Evolutionary conservation across 2,888 invertebrate genomes (phyloP), one percentile per base, ranked within the genome.

Genomic region (Chloroclysta siterata): DNA sequence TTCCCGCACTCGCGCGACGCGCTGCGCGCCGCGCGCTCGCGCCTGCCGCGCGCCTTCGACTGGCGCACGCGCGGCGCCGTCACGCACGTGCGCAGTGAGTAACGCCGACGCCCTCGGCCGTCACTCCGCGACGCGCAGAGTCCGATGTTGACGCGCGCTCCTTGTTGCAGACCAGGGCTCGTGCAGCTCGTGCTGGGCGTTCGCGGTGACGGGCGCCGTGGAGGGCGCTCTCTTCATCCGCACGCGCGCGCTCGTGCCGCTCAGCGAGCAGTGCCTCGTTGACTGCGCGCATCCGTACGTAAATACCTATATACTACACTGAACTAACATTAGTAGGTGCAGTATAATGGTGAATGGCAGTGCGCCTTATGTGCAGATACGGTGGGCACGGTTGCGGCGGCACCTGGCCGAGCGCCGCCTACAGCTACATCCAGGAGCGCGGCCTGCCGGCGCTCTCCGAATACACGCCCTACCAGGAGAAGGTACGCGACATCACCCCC

Each of bases 131-230:
- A 0, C 15, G 17, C 17, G 13, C n/a, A n/a, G 5, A 2, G 50
- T 6, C 5, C 14, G 22, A 11, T 39, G 48, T 4, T n/a, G 29
- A 10, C 4, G 11, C 17, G 11, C 1, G 41, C 57, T 39, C 29
- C 15, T 39, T 63, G 41, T 65, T 70, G 15, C 80, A 91, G 91
- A 76, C 73, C 92, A 92, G 69, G 81, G 79, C 15, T 52, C 65
- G 42, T 91, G 92, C 73, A 47, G 70, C 36, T 87, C 90, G 66
- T 92, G 92, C 79, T 92, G 92, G 92, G 92, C 92, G 63, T 87
- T 89, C 75, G 85, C 92, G 22, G 89, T 90, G 69, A 73, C 83
- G 56, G 92, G 87, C 54, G 85, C 92, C 36, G 88, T 90, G 71
- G 92, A 92, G 73, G 90, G 91, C 63, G 91, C 90, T 64, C 80